A percentile compares a stretch with the other conserved stretches of the same genome.
phyloP scores from a whole-genome alignment of 2,113 vertebrate genomes.

The Oophaga pumilio region DNA sequence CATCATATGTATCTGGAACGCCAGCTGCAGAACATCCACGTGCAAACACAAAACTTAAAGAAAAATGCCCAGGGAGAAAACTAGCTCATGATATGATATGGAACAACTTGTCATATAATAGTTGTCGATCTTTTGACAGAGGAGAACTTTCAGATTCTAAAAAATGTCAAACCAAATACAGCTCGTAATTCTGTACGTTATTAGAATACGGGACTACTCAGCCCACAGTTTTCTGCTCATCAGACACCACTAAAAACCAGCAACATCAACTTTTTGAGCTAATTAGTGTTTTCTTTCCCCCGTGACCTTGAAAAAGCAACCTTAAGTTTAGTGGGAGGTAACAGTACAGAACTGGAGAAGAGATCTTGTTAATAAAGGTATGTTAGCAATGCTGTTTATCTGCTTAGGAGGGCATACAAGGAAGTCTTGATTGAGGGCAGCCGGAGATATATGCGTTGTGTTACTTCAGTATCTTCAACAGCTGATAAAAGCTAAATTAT shows the following conservation, averaged over 20 bases:
- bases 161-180: constrained; percentile 40
- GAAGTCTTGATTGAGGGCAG: neutral
- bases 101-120: constrained; percentile 25
- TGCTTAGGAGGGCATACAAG: neutral
- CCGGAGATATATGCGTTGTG: neutral
- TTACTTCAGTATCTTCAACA: neutral
- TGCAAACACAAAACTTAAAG: constrained; percentile 15
- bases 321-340: constrained; percentile 79
- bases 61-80: neutral
- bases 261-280: constrained; percentile 74
- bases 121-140: no score
- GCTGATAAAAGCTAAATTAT: neutral
- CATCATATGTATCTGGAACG: constrained; percentile 6
- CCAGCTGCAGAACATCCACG: constrained; percentile 42
- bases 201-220: constrained; percentile 61
- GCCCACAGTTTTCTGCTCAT: constrained; percentile 66
- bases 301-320: constrained; percentile 74
- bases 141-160: no score
- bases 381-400: constrained; percentile 50
- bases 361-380: constrained; percentile 72
- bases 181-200: constrained; percentile 40
- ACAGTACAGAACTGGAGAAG: constrained; percentile 75
- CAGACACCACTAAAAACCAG: constrained; percentile 62
- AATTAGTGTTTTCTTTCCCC: constrained; percentile 81
- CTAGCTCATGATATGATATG: neutral